These are phyloP conservation scores for Phocoena sinus DNA, from an alignment of 2,113 vertebrate species.

Conservation along the genomic window DNA sequence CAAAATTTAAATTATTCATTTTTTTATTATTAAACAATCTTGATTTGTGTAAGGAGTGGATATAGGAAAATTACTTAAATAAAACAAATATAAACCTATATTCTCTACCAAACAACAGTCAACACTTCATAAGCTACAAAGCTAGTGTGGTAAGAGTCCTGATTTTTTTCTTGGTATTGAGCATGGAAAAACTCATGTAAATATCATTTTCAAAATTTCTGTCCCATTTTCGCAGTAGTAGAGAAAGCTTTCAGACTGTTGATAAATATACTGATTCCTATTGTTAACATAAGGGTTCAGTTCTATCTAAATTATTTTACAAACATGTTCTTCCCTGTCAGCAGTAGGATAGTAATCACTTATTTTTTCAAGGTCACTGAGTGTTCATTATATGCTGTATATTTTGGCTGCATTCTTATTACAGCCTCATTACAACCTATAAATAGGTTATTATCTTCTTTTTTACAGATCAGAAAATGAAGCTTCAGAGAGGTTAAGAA, in stretches of 20 bases:
- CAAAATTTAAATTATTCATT: conserved; percentile 49
- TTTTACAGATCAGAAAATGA: neutral
- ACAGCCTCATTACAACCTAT: neutral
- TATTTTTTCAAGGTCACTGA: neutral
- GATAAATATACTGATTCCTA: neutral
- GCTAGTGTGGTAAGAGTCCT: neutral
- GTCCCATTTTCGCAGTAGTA: neutral
- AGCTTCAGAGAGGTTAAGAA: neutral
- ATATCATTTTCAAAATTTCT: neutral
- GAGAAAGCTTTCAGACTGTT: neutral
- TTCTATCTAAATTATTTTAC: neutral
- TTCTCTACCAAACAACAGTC: neutral
- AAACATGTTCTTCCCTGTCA: neutral
- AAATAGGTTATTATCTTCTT: neutral
- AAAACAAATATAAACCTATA: neutral
- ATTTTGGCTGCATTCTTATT: neutral
- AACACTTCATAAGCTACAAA: neutral
- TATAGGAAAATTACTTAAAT: neutral
- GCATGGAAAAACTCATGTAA: neutral
- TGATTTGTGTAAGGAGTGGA: neutral
- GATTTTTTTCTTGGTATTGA: neutral
- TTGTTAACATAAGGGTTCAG: neutral
- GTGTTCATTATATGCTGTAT: no score
- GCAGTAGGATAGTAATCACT: neutral
- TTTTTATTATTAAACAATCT: conserved; percentile 56